Evolutionary conservation across 2,113 vertebrate species (phyloP).

Genomic region (Ranitomeya imitator): DNA sequence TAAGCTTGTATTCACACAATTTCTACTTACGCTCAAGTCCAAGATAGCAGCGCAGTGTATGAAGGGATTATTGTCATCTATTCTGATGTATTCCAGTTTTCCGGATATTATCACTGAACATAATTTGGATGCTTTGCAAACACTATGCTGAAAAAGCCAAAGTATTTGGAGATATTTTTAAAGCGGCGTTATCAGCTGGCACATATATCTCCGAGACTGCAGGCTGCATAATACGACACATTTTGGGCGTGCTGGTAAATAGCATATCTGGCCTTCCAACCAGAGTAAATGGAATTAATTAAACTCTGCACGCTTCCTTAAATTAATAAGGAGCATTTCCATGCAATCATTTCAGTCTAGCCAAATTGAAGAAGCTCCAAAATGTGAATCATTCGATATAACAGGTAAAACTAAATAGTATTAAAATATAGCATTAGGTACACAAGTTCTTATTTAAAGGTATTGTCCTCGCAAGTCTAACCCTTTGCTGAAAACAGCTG

Average conservation of each 20-base stretch:
- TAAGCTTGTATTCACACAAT: neutral
- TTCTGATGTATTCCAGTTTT: neutral
- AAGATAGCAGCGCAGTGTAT: neutral
- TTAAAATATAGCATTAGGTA: neutral
- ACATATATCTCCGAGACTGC: neutral
- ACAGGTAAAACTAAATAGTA: neutral
- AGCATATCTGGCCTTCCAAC: neutral
- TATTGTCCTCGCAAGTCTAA: neutral
- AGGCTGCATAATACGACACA: neutral
- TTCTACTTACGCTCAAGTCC: neutral
- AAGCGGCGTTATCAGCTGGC: neutral
- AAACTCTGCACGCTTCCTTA: neutral
- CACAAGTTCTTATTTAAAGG: neutral
- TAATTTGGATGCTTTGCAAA: neutral
- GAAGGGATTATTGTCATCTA: neutral
- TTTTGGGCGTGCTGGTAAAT: neutral
- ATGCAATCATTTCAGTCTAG: neutral
- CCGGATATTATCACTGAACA: neutral
- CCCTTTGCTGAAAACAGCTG: neutral
- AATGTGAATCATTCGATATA: neutral
- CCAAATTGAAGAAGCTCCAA: neutral
- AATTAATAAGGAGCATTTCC: neutral
- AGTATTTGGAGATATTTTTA: neutral
- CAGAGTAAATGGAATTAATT: constrained; percentile 1
- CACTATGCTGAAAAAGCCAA: neutral